Evolutionary conservation across 2,797 vertebrate genomes (phyloP).

Genomic region (Sciurus carolinensis): DNA sequence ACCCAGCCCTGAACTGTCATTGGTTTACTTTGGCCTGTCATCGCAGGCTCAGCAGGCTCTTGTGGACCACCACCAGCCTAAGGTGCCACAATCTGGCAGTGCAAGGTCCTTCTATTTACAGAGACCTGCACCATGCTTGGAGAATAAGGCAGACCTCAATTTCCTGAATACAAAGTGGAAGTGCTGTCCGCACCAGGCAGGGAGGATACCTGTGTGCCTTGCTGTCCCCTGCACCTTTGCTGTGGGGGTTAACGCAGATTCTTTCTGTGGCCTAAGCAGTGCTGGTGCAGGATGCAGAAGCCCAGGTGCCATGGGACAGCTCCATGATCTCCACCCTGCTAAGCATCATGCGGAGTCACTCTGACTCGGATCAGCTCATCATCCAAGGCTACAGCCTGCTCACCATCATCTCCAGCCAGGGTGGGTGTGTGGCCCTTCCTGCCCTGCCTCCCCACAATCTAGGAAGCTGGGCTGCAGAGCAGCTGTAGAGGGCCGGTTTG

Average conservation of each 20-base stretch:
- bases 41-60: background rate
- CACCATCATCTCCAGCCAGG: slow-evolving; percentile 85
- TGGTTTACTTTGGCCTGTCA: rapidly evolving
- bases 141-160: background rate
- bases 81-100: background rate
- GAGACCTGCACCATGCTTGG: rapidly evolving
- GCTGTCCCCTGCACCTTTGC: rapidly evolving
- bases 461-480: background rate
- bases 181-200: background rate
- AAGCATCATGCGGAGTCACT: slow-evolving; percentile 51
- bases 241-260: background rate
- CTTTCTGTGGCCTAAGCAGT: slow-evolving; percentile 74
- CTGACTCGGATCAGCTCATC: slow-evolving; percentile 68
- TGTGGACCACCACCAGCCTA: background rate
- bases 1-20: background rate
- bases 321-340: slow-evolving; percentile 72
- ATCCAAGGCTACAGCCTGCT: slow-evolving; percentile 77
- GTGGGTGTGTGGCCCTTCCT: slow-evolving; percentile 76
- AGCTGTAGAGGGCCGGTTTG: background rate
- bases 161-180: background rate
- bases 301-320: background rate
- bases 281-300: slow-evolving; percentile 35
- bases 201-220: background rate
- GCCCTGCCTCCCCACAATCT: too few relatives aligned
- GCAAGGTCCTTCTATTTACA: background rate